phyloP scores from a whole-genome alignment of 1,140 invertebrate genomes.

The Lamellibrachia luymesi region DNA sequence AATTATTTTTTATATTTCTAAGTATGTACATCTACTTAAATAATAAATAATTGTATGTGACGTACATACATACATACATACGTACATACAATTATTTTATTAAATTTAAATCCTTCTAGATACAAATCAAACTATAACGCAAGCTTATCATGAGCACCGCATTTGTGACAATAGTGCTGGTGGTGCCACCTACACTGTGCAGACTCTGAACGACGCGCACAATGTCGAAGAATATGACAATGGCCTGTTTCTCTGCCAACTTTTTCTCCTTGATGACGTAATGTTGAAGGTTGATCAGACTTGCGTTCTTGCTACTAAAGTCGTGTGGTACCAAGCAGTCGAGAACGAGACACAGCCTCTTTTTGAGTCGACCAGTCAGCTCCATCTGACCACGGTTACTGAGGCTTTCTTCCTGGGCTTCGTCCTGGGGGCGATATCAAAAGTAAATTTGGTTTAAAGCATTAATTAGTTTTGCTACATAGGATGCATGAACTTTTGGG shows the following conservation, averaged over 20 bases:
- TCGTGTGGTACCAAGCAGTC: conserved; percentile 77
- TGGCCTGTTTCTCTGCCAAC: conserved; percentile 73
- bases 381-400: conserved; percentile 58
- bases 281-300: conserved; percentile 76
- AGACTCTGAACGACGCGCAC: conserved; percentile 73
- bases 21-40: too few relatives aligned
- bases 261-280: conserved; percentile 81
- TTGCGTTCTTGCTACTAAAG: conserved; percentile 68
- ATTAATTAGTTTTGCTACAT: not conserved
- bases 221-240: conserved; percentile 76
- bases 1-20: too few relatives aligned
- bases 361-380: conserved; percentile 66
- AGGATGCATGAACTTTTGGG: not conserved
- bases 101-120: too few relatives aligned
- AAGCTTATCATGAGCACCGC: too few relatives aligned
- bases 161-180: not conserved
- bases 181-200: conserved; percentile 65
- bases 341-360: conserved; percentile 72
- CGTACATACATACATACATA: too few relatives aligned
- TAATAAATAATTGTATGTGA: too few relatives aligned
- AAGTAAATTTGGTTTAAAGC: too few relatives aligned
- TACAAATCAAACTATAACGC: too few relatives aligned
- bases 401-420: conserved; percentile 67
- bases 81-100: too few relatives aligned
- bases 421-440: conserved; percentile 62